Conservation (phyloP, 2,888 invertebrate genomes). For the Aphodius sticticus region DNA sequence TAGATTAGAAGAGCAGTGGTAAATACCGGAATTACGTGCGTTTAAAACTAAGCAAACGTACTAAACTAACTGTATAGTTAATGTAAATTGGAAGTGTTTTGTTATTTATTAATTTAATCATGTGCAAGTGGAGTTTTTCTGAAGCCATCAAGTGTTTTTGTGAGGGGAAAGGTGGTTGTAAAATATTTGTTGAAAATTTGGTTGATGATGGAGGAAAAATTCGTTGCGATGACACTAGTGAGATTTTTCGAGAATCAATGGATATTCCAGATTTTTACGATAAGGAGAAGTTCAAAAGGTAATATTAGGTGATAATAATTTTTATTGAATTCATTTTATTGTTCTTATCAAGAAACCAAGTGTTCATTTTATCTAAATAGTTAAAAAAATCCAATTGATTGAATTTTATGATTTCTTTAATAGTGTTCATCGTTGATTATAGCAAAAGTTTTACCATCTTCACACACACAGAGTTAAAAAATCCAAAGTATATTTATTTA, state of each 20-base stretch:
- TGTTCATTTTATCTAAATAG: no score
- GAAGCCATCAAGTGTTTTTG: background rate
- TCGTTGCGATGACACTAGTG: conserved; percentile 62
- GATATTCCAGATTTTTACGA: conserved; percentile 74
- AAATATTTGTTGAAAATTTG: conserved; percentile 44
- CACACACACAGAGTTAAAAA: no score
- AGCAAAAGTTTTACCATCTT: no score
- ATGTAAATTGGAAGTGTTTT: background rate
- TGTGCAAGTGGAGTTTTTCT: background rate
- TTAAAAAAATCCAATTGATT: no score
- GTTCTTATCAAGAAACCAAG: no score
- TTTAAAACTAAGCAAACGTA: no score
- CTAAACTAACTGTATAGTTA: background rate
- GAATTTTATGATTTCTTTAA: no score
- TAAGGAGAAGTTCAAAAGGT: conserved; percentile 71
- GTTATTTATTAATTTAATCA: background rate
- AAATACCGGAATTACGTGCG: background rate
- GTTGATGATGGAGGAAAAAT: conserved; percentile 59
- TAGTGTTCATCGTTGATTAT: no score
- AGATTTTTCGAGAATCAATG: conserved; percentile 60
- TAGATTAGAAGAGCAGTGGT: background rate
- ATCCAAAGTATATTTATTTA: no score
- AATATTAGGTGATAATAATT: conserved; percentile 43
- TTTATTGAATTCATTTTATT: no score
- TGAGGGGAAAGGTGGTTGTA: background rate